phyloP scores from a whole-genome alignment of 2,797 vertebrate genomes.

The Arctocebus calabarensis region DNA sequence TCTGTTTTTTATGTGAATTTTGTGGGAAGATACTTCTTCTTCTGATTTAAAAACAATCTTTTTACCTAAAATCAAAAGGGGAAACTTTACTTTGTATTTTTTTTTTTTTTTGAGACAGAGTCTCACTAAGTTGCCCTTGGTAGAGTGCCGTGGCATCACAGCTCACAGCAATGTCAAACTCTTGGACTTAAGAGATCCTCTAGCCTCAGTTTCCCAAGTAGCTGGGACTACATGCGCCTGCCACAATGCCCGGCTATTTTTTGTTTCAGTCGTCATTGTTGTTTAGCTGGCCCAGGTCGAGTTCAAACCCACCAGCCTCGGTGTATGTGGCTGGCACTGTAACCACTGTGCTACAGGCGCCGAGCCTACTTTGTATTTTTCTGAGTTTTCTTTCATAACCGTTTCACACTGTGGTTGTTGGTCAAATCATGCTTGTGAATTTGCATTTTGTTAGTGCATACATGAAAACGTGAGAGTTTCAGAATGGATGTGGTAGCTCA shows the following conservation, averaged over 20 bases:
- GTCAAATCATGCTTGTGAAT: neutral
- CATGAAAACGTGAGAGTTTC: constrained; percentile 21
- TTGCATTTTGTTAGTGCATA: neutral
- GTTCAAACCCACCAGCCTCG: no score
- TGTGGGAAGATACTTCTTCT: neutral
- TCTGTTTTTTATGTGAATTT: constrained; percentile 13
- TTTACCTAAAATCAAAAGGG: neutral
- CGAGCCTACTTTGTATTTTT: neutral
- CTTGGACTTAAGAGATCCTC: no score
- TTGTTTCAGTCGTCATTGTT: no score
- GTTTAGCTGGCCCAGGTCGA: no score
- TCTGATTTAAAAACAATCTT: neutral
- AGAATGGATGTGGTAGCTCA: neutral
- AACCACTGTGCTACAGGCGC: no score
- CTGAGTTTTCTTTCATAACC: neutral
- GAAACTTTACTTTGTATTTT: constrained; percentile 7
- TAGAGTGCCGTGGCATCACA: no score
- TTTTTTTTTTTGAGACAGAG: neutral
- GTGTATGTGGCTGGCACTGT: no score
- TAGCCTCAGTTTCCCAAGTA: no score
- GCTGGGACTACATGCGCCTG: no score
- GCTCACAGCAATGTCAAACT: no score
- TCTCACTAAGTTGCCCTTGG: no score
- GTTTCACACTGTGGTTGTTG: neutral
- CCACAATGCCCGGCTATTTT: no score